Evolutionary conservation across 2,797 vertebrate genomes (phyloP).

Genomic region (Streptopelia turtur): DNA sequence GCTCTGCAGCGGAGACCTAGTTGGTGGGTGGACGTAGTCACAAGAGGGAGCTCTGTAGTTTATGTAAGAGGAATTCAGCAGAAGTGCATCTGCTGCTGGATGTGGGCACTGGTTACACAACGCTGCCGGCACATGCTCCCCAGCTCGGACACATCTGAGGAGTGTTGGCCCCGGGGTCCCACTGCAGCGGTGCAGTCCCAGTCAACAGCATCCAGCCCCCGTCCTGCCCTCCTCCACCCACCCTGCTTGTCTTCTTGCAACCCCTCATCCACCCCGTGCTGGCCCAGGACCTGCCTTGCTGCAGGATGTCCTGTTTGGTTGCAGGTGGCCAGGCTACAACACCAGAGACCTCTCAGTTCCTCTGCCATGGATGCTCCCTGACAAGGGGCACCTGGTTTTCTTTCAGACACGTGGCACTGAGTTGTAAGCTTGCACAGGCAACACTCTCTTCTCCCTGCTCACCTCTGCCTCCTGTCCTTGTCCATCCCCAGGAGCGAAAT

Average conservation of each 20-base stretch:
- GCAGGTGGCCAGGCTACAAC: background rate
- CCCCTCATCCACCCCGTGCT: accelerated
- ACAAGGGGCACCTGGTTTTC: background rate
- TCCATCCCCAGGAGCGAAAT: background rate
- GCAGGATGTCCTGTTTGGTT: background rate
- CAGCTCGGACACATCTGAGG: background rate
- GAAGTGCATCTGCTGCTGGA: background rate
- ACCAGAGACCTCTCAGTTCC: background rate
- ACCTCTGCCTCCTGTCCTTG: background rate
- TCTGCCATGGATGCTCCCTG: background rate
- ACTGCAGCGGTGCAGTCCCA: accelerated
- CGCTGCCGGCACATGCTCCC: background rate
- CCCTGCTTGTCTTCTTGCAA: accelerated
- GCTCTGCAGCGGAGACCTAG: background rate
- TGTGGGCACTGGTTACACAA: background rate
- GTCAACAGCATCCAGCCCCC: too few species aligned
- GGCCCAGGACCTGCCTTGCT: background rate
- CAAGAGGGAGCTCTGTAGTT: slow-evolving; percentile 27
- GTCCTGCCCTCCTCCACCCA: background rate
- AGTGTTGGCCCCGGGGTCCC: background rate
- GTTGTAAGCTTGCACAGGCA: background rate
- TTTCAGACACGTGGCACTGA: background rate
- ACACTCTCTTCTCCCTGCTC: background rate
- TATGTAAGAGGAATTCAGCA: background rate
- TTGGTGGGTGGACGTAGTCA: background rate